Conservation (phyloP, 1,140 invertebrate species). For the Trypoxylus dichotomus region DNA sequence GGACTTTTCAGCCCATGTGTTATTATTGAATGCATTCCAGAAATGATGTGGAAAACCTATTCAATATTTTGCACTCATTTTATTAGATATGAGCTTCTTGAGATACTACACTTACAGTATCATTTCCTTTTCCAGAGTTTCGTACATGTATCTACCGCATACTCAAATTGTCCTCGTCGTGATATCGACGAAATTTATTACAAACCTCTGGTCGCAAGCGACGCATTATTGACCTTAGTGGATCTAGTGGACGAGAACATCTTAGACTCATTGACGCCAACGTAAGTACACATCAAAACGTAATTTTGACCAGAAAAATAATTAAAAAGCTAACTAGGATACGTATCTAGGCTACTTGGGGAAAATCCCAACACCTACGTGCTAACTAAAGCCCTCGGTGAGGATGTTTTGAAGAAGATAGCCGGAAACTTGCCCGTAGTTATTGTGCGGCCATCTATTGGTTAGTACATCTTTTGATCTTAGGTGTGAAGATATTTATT, state of each 20-base stretch:
- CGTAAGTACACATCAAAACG: constrained; percentile 46
- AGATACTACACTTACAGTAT: neutral
- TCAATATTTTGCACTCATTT: neutral
- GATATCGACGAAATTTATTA: constrained; percentile 57
- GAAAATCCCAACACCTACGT: constrained; percentile 86
- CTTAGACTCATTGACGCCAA: constrained; percentile 50
- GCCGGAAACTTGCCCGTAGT: constrained; percentile 70
- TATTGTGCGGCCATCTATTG: constrained; percentile 73
- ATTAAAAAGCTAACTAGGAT: no score
- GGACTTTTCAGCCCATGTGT: no score
- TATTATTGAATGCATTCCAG: neutral
- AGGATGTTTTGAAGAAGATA: constrained; percentile 70
- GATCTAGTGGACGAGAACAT: constrained; percentile 53
- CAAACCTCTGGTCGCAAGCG: constrained; percentile 52
- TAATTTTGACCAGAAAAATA: no score
- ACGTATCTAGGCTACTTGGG: constrained; percentile 34
- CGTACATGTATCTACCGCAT: constrained; percentile 62
- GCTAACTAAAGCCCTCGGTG: constrained; percentile 81
- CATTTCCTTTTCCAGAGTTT: constrained; percentile 40
- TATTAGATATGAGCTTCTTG: no score
- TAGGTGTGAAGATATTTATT: no score
- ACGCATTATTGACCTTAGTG: constrained; percentile 53
- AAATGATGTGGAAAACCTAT: no score
- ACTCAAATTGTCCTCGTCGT: constrained; percentile 54
- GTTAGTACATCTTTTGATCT: constrained; percentile 56